Percentiles rank a stretch among this genome's conserved stretches.
These are phyloP conservation scores for Etheostoma perlongum DNA, from an alignment of 2,797 vertebrate species.

Conservation along the genomic window DNA sequence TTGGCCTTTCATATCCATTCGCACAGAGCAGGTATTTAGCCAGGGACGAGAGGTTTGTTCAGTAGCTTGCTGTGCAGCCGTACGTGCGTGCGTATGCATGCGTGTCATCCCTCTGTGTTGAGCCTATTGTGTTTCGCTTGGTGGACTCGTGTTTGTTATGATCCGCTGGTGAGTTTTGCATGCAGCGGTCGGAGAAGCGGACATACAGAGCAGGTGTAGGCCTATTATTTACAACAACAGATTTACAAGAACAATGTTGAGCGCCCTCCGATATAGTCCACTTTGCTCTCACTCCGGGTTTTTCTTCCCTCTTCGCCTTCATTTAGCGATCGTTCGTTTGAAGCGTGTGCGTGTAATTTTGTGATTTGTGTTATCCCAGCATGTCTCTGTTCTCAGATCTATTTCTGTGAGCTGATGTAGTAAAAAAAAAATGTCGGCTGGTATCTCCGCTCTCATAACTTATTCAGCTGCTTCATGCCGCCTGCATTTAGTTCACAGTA, in stretches of 20 bases:
- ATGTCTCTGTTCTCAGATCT: constrained; percentile 23
- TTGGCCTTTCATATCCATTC: constrained; percentile 30
- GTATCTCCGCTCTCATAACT: constrained; percentile 50
- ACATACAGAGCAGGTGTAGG: constrained; percentile 55
- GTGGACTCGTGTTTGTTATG: constrained; percentile 52
- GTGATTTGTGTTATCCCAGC: not conserved
- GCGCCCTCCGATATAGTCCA: constrained; percentile 7
- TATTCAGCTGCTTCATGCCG: constrained; percentile 58
- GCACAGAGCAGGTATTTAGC: constrained; percentile 18
- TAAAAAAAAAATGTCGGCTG: constrained; percentile 34
- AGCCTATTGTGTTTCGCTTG: constrained; percentile 2
- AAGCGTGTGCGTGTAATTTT: not conserved
- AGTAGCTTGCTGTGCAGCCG: constrained; percentile 14
- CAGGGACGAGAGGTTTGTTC: not conserved
- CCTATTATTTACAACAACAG: constrained; percentile 30
- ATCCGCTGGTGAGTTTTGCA: constrained; percentile 43
- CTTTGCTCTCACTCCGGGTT: constrained; percentile 1
- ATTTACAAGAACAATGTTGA: constrained; percentile 20
- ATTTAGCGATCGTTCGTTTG: not conserved
- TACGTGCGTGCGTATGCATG: not conserved
- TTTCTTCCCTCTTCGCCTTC: not conserved
- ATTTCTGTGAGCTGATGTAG: constrained; percentile 44
- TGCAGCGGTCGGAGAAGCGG: constrained; percentile 7
- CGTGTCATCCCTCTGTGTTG: not conserved
- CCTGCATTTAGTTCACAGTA: constrained; percentile 28